These are phyloP conservation scores for Therioaphis trifolii DNA, from an alignment of 2,888 invertebrate species.

Conservation along the genomic window DNA sequence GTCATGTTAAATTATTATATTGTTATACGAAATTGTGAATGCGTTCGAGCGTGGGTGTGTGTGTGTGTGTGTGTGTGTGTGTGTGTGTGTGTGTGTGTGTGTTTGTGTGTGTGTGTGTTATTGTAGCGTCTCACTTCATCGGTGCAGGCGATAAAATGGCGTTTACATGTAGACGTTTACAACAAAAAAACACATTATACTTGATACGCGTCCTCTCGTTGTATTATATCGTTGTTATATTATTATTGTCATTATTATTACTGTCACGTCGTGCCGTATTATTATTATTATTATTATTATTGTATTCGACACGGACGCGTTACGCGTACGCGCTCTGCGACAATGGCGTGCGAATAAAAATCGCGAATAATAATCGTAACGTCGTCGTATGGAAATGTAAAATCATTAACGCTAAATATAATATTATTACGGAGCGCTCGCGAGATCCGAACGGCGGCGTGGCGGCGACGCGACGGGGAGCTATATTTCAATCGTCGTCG, in stretches of 20 bases:
- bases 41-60: too few relatives aligned
- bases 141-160: too few relatives aligned
- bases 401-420: not conserved
- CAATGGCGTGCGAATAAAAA: not conserved
- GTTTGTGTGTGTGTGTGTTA: too few relatives aligned
- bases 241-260: not conserved
- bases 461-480: not conserved
- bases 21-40: not conserved
- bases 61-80: not conserved
- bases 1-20: too few relatives aligned
- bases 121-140: too few relatives aligned
- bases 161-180: too few relatives aligned
- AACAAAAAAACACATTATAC: too few relatives aligned
- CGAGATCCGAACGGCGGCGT: too few relatives aligned
- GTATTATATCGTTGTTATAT: not conserved
- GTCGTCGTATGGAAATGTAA: not conserved
- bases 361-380: not conserved
- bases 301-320: not conserved
- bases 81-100: too few relatives aligned
- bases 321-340: too few relatives aligned
- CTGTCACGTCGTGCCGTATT: not conserved
- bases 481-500: not conserved
- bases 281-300: not conserved
- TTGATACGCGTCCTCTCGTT: not conserved
- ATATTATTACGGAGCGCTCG: too few relatives aligned